Conservation (phyloP, 30 jellyfish, hydroid and myxozoan species). For the Aurelia aurita region DNA sequence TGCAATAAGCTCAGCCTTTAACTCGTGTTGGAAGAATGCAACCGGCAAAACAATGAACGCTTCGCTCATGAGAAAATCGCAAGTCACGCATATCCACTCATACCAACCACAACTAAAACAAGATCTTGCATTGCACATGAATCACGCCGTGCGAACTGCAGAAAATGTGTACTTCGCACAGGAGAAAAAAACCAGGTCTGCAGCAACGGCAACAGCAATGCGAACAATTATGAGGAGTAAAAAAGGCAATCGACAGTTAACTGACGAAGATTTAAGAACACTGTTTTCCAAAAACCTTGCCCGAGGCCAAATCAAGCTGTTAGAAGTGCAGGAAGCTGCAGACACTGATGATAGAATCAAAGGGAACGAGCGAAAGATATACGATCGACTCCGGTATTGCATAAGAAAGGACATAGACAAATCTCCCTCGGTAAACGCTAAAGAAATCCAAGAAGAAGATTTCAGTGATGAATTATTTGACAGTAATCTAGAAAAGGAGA, state of each 20-base stretch:
- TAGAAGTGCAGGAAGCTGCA: not conserved
- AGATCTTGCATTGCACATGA: conserved; percentile 12
- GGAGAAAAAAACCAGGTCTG: not conserved
- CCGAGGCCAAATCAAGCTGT: not conserved
- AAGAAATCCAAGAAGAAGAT: too few species aligned
- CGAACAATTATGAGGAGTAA: not conserved
- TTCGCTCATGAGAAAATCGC: conserved; percentile 12
- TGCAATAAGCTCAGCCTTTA: conserved; percentile 7
- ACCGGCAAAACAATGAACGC: conserved; percentile 31
- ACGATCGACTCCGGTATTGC: too few species aligned
- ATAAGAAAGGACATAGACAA: too few species aligned
- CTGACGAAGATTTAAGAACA: not conserved
- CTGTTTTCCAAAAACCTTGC: not conserved
- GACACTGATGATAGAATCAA: too few species aligned
- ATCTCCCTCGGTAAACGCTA: too few species aligned
- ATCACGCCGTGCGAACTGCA: not conserved
- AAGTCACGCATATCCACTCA: conserved; percentile 5
- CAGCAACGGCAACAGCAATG: not conserved
- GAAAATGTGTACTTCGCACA: not conserved
- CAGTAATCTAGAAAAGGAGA: too few species aligned
- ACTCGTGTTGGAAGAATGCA: conserved; percentile 31
- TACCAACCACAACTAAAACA: not conserved
- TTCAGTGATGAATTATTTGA: too few species aligned
- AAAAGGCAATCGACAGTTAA: not conserved
- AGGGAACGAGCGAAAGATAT: too few species aligned